Evolutionary conservation across 2,888 invertebrate genomes (phyloP).

Genomic region (Dolomedes plantarius): DNA sequence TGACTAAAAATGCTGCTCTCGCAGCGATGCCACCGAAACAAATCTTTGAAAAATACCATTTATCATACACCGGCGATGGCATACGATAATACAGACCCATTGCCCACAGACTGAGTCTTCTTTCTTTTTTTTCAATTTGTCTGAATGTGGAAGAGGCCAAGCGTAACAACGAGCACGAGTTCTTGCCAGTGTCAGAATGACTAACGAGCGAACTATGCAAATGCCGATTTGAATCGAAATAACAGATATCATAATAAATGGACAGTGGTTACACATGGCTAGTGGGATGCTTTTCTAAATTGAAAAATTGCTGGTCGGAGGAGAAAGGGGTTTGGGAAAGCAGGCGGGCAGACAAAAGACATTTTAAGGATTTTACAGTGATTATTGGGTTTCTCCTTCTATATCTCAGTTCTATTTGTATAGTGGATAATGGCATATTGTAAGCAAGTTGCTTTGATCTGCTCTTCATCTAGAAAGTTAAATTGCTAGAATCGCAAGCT

Average conservation of each 20-base stretch:
- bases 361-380: not conserved
- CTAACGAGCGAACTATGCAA: not conserved
- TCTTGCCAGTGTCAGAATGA: slow-evolving; percentile 1
- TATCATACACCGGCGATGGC: not conserved
- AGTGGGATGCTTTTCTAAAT: not conserved
- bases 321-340: not conserved
- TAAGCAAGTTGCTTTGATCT: too few species aligned
- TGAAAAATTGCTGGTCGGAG: not conserved
- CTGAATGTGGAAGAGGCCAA: not conserved
- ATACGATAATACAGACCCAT: not conserved
- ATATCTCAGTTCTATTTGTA: too few species aligned
- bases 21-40: not conserved
- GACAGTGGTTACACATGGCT: slow-evolving; percentile 14
- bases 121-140: slow-evolving; percentile 9
- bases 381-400: not conserved
- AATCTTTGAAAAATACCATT: not conserved
- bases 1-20: not conserved
- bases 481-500: too few species aligned
- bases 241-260: slow-evolving; percentile 18
- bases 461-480: too few species aligned
- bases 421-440: too few species aligned
- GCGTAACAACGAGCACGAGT: not conserved
- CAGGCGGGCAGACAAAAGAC: not conserved
- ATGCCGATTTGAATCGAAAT: not conserved
- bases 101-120: not conserved